Evolutionary conservation across 2,888 invertebrate genomes (phyloP).

Genomic region (Sericinus montela): DNA sequence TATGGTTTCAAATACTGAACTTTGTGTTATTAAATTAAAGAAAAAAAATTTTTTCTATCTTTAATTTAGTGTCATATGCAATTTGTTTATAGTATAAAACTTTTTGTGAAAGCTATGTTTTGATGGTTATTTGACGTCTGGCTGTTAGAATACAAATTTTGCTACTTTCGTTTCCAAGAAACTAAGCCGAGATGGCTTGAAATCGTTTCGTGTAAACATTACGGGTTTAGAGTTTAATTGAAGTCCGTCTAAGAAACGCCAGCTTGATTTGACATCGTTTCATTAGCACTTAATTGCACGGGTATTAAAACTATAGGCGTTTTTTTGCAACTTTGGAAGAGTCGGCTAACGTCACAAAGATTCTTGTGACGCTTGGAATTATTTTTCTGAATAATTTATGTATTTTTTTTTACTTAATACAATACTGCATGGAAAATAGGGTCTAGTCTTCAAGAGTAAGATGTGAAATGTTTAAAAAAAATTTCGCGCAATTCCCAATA

Average conservation of each 20-base stretch:
- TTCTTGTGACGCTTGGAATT: no score
- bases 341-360: slow-evolving; percentile 4
- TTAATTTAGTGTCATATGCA: neutral
- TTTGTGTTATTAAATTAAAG: no score
- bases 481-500: no score
- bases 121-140: neutral
- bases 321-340: slow-evolving; percentile 11
- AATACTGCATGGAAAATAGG: no score
- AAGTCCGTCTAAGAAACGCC: slow-evolving; percentile 3
- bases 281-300: slow-evolving; percentile 12
- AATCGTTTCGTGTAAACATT: slow-evolving; percentile 10
- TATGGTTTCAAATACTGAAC: no score
- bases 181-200: neutral
- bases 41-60: no score
- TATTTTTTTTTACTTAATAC: no score
- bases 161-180: neutral
- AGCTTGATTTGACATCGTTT: slow-evolving; percentile 13
- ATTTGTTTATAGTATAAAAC: neutral
- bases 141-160: neutral
- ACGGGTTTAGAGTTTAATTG: slow-evolving; percentile 14
- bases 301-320: slow-evolving; percentile 13
- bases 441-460: no score
- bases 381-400: no score
- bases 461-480: no score
- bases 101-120: neutral